Base-by-base conservation (phyloP, 2,113 vertebrate species). In the Limnothrissa miodon region DNA sequence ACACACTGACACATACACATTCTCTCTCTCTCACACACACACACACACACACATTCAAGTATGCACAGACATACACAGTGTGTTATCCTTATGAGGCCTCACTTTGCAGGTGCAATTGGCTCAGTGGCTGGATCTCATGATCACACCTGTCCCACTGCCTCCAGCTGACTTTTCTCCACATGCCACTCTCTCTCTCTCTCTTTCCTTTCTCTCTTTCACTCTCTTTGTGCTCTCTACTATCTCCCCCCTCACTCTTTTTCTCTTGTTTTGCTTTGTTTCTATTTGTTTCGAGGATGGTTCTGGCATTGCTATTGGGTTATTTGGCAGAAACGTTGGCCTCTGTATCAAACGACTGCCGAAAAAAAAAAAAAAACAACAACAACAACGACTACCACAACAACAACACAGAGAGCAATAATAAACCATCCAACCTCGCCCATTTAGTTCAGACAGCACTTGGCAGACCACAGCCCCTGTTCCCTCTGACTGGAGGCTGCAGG, bases 331-430 rank as follows among this genome's bases (percentile, higher is more conserved):
- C 11, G 29, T 74, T 36, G 66, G 66, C 33, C 13, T 10, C 33
- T 29, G 45, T 90, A 86, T 88, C 82, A 87, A 85, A 84, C 45
- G 51, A 25, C 83, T 74, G 78, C 11, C 39, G 33, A 62, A 83
- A 84, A 59, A 87, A 82, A 59, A n/a, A 82, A 48, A 13, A n/a
- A 48, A 83, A 83, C 66, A 83, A 81, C 84, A n/a, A n/a, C 82
- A 83, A 87, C 81, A 85, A 78, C 45, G n/a, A 4, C 29, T n/a
- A 78, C 19, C 79, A 53, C 25, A 74, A 33, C 25, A 74, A 3
- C 15, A 45, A 81, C 82, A 86, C 85, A 87, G 85, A 90, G 80
- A 81, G 88, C 82, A 87, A 87, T 89, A 89, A 86, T 82, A 78
- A 84, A 80, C 51, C 17, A 83, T 45, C 70, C 81, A 84, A 19